Base-by-base conservation (phyloP, 2,888 invertebrate species). In the Hartigia nigra region DNA sequence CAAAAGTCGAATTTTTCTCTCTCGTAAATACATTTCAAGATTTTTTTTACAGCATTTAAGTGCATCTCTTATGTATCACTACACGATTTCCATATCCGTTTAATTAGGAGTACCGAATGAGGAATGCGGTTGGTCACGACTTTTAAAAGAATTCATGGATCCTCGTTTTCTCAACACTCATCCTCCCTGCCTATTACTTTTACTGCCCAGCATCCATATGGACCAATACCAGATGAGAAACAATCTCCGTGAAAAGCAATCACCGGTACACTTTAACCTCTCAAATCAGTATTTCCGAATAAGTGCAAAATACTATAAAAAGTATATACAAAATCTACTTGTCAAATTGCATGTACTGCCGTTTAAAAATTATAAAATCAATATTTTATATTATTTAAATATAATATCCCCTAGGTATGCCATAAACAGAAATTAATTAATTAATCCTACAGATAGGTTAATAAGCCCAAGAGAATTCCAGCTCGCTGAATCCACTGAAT, bases 91-190 rank as follows among this genome's bases (percentile, higher is more conserved):
- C 69, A 23, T 69, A 23, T 77, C 70, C 36, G 70, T 77, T 72
- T 72, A 77, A 77, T 77, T 77, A 77, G 77, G 35, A 55, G 70
- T 70, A 70, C 70, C 72, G 32, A 77, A 37, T 77, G 77, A 77
- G 72, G 70, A 77, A 77, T 35, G 34, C 37, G 72, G 72, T 36
- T 69, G 70, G 37, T 77, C 70, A 77, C 69, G 69, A 70, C 37
- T 31, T 72, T 34, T 37, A 70, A 31, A 37, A 9, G 31, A 12
- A 12, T 72, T 37, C n/a, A 5, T 70, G 36, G 12, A 12, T 12
- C 34, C 72, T 72, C 77, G 36, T 72, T 70, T 39, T 72, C 72
- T 34, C 34, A 4, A 34, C 34, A 34, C 34, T 34, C 34, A 4
- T 34, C 34, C 34, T 34, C 34, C 34, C 34, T 34, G 34, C 3